Evolutionary conservation across 2,888 invertebrate species (phyloP).

Genomic region (Drosophila atroscutellata): DNA sequence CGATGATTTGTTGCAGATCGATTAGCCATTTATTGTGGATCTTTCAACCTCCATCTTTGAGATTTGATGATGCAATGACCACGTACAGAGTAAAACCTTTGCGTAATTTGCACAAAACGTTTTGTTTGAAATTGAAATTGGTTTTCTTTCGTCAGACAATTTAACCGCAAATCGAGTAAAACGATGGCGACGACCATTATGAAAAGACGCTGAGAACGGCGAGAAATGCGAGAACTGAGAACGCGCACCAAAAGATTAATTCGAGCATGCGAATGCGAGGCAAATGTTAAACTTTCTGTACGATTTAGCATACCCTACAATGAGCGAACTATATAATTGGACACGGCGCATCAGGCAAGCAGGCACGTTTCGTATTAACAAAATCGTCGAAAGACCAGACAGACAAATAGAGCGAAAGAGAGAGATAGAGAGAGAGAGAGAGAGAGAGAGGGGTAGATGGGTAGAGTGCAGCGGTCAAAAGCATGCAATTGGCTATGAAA

Average conservation of each 20-base stretch:
- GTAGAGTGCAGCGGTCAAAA: slow-evolving; percentile 40
- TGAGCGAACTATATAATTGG: slow-evolving; percentile 76
- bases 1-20: slow-evolving; percentile 46
- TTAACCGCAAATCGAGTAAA: slow-evolving; percentile 79
- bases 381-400: slow-evolving; percentile 64
- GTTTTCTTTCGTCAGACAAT: slow-evolving; percentile 71
- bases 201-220: slow-evolving; percentile 8
- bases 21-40: slow-evolving; percentile 21
- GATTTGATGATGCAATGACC: slow-evolving; percentile 55
- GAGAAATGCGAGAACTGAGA: slow-evolving; percentile 48
- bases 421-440: background rate
- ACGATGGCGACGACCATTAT: slow-evolving; percentile 58
- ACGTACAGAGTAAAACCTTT: slow-evolving; percentile 76
- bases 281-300: slow-evolving; percentile 54
- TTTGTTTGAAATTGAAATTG: slow-evolving; percentile 83
- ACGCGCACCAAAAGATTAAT: slow-evolving; percentile 57
- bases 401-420: background rate
- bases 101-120: slow-evolving; percentile 78
- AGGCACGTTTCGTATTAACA: slow-evolving; percentile 82
- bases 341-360: slow-evolving; percentile 71
- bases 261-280: slow-evolving; percentile 35
- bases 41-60: slow-evolving; percentile 39
- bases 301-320: slow-evolving; percentile 74
- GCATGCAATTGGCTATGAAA: slow-evolving; percentile 76
- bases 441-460: background rate